Conservation (phyloP, 2,797 vertebrate species). For the Cryptoblepharus egeriae region DNA sequence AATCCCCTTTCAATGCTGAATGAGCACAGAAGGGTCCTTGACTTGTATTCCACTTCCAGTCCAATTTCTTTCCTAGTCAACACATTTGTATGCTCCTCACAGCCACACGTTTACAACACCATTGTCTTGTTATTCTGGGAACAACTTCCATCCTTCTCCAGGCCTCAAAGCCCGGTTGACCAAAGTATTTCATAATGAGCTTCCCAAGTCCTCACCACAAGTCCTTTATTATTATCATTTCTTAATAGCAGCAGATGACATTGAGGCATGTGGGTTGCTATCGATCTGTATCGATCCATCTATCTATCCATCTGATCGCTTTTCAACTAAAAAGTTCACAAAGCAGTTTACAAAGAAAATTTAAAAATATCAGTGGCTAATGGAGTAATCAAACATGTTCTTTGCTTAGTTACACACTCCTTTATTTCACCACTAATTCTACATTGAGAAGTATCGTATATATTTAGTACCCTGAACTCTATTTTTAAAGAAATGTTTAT, state of each 20-base stretch:
- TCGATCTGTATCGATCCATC: too few relatives aligned
- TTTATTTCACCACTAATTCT: not conserved
- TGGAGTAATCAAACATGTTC: not conserved
- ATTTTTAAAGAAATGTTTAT: not conserved
- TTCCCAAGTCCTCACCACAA: not conserved
- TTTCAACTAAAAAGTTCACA: too few relatives aligned
- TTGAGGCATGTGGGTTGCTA: not conserved
- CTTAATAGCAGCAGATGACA: not conserved
- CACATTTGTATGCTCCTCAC: slow-evolving; percentile 21
- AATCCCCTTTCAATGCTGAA: slow-evolving; percentile 12
- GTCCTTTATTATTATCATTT: not conserved
- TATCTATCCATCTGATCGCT: too few relatives aligned
- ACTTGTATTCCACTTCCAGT: not conserved
- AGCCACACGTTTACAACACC: not conserved
- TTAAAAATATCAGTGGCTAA: too few relatives aligned
- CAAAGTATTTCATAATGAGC: not conserved
- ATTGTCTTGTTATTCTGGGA: not conserved
- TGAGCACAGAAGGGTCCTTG: slow-evolving; percentile 16
- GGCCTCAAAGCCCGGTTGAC: not conserved
- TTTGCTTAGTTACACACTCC: not conserved
- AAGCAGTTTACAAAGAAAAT: too few relatives aligned
- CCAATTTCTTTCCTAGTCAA: not conserved
- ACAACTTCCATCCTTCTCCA: not conserved
- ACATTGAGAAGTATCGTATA: not conserved
- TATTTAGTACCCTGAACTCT: not conserved